Conservation (phyloP, 2,797 vertebrate genomes). For the Parotocinclus haroldoi region DNA sequence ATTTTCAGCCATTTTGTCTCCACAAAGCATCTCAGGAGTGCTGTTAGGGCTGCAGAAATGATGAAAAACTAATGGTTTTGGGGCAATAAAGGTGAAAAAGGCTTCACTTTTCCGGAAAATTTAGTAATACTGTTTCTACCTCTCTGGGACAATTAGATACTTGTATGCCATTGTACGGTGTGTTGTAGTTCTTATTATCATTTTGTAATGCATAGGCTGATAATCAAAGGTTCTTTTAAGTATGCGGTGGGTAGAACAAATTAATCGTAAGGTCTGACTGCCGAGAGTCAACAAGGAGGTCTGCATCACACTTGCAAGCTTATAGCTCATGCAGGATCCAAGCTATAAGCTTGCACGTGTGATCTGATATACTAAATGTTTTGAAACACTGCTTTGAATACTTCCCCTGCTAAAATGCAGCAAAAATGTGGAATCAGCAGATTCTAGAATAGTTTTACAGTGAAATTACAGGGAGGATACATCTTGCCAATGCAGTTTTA, state of each 20-base stretch:
- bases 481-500: not conserved
- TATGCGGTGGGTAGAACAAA: slow-evolving; percentile 19
- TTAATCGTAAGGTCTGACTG: slow-evolving; percentile 25
- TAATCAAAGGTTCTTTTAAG: slow-evolving; percentile 33
- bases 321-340: not conserved
- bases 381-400: slow-evolving; percentile 23
- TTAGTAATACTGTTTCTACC: slow-evolving; percentile 40
- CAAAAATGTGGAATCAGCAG: slow-evolving; percentile 13
- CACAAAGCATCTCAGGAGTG: slow-evolving; percentile 42
- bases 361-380: slow-evolving; percentile 9
- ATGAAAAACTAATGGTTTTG: slow-evolving; percentile 44
- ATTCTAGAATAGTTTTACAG: slow-evolving; percentile 1
- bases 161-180: slow-evolving; percentile 32
- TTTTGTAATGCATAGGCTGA: slow-evolving; percentile 32
- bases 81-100: slow-evolving; percentile 38
- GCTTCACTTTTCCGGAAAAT: slow-evolving; percentile 53
- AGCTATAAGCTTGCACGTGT: no score
- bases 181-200: slow-evolving; percentile 38
- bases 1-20: slow-evolving; percentile 35
- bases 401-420: slow-evolving; percentile 17
- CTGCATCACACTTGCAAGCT: slow-evolving; percentile 15
- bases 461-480: slow-evolving; percentile 18
- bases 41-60: slow-evolving; percentile 37
- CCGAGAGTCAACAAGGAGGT: slow-evolving; percentile 16
- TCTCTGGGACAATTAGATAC: slow-evolving; percentile 33